These are phyloP conservation scores for Parazoanthus darwini DNA, from an alignment of 92 coral and sea anemone genomes.

Conservation along the genomic window DNA sequence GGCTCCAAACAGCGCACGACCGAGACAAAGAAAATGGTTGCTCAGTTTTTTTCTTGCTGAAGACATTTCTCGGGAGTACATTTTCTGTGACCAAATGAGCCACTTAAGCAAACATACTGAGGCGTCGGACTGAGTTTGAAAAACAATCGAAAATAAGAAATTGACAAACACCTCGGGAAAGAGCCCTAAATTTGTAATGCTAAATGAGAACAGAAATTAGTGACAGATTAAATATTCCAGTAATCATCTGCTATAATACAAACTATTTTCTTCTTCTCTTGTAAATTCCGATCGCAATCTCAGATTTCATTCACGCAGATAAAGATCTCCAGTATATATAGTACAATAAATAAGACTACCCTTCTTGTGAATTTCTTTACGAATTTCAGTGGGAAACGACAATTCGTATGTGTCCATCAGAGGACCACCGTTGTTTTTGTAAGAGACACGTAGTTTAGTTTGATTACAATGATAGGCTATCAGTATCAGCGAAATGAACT, in stretches of 20 bases:
- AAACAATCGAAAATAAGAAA: not conserved
- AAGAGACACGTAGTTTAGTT: not conserved
- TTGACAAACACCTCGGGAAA: not conserved
- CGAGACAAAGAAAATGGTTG: not conserved
- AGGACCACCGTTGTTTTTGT: not conserved
- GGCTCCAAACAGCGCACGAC: not conserved
- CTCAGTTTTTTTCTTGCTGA: not conserved
- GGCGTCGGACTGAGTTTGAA: not conserved
- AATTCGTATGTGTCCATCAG: not conserved
- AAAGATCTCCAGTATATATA: not conserved
- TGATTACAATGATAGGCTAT: no score
- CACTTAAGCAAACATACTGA: not conserved
- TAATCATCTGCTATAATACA: not conserved
- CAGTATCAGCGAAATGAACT: no score
- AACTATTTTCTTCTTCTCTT: slow-evolving; percentile 12
- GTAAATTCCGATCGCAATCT: slow-evolving; percentile 28
- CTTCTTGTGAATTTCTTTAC: slow-evolving; percentile 1
- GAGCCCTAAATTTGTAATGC: not conserved
- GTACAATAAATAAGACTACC: not conserved
- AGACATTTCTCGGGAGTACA: no score
- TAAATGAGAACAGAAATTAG: not conserved
- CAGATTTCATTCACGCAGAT: slow-evolving; percentile 24
- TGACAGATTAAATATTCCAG: not conserved
- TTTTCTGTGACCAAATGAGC: not conserved
- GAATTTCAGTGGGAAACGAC: not conserved